These are phyloP conservation scores for Thinocorus orbignyianus DNA, from an alignment of 2,113 vertebrate genomes.

Conservation along the genomic window DNA sequence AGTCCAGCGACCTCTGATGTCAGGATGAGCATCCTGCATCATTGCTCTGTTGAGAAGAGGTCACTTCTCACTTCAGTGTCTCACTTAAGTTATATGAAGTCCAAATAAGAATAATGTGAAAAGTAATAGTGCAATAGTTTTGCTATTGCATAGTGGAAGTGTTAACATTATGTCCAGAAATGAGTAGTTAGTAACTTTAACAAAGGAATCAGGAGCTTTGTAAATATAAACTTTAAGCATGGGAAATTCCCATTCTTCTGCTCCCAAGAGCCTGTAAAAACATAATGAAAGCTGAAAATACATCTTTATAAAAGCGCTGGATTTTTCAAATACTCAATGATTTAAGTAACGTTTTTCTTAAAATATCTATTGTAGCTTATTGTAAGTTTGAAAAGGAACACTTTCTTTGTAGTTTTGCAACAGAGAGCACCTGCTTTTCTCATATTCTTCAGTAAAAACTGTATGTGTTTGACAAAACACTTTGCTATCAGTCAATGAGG, in stretches of 20 bases:
- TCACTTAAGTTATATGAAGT: not conserved
- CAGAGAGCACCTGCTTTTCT: not conserved
- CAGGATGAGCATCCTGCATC: not conserved
- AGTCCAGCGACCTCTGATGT: not conserved
- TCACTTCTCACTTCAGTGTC: not conserved
- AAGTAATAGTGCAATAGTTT: not conserved
- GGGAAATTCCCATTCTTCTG: not conserved
- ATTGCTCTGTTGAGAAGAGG: not conserved
- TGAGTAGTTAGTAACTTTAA: not conserved
- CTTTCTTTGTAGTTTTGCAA: not conserved
- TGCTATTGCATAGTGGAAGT: not conserved
- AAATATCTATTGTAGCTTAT: not conserved
- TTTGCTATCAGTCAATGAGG: not conserved
- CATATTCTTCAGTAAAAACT: not conserved
- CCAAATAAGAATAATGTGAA: not conserved
- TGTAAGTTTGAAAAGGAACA: not conserved
- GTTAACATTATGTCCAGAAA: not conserved
- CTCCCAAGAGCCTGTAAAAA: not conserved
- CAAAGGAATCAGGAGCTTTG: not conserved
- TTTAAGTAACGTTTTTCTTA: not conserved
- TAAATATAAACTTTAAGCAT: not conserved
- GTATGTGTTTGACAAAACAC: not conserved
- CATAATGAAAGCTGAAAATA: not conserved
- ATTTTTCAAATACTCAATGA: not conserved
- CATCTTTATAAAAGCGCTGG: not conserved